phyloP scores from a whole-genome alignment of 37 sponge, comb jelly and placozoan genomes.

The Beroe ovata region DNA sequence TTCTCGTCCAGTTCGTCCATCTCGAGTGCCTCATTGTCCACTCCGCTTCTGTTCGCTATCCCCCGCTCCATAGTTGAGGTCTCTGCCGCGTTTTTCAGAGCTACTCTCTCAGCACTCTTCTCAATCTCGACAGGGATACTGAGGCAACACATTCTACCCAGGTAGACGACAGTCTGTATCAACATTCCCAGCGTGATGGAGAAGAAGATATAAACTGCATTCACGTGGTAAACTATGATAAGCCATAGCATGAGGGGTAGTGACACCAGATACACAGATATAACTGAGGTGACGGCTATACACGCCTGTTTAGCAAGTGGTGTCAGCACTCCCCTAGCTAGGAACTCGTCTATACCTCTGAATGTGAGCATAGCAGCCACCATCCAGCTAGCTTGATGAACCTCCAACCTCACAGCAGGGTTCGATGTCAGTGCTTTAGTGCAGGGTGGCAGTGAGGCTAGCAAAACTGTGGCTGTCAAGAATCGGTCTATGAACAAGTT shows the following conservation, averaged over 20 bases:
- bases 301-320: not conserved
- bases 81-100: not conserved
- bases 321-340: conserved; percentile 1
- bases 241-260: not conserved
- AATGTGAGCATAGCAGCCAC: conserved; percentile 2
- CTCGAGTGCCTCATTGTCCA: not conserved
- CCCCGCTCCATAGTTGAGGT: not conserved
- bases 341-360: not conserved
- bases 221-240: not conserved
- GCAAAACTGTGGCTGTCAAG: not conserved
- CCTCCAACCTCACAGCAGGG: not conserved
- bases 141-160: not conserved
- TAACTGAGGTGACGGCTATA: not conserved
- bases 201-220: not conserved
- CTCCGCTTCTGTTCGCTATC: not conserved
- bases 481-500: not conserved
- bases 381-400: not conserved
- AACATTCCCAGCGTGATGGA: not conserved
- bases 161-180: not conserved
- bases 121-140: not conserved
- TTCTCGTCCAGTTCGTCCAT: not conserved
- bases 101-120: not conserved
- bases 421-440: not conserved
- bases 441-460: not conserved
- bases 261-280: not conserved